A percentile compares a stretch with the other conserved stretches of the same genome.
phyloP scores from a whole-genome alignment of 2,888 invertebrate species.

The Pandemis cinnamomeana region DNA sequence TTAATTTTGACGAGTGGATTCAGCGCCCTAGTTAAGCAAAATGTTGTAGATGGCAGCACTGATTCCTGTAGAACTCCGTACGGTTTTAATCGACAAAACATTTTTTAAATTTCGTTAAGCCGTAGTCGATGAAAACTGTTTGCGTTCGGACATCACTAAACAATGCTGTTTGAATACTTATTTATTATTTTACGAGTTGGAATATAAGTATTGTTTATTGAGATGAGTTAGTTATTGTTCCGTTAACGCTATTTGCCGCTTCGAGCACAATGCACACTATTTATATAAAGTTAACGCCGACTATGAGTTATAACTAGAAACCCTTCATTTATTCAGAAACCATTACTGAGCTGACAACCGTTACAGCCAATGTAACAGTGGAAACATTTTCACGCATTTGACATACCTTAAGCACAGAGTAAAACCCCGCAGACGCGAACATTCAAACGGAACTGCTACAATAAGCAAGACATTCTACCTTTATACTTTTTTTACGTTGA shows the following conservation, averaged over 20 bases:
- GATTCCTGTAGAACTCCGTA: not conserved
- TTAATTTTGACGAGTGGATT: not conserved
- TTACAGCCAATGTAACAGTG: conserved; percentile 23
- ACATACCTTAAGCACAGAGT: conserved; percentile 17
- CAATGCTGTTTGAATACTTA: conserved; percentile 2
- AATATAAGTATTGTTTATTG: conserved; percentile 13
- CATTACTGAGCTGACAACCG: conserved; percentile 18
- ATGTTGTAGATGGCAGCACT: not conserved
- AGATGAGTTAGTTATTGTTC: conserved; percentile 10
- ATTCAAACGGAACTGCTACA: not conserved
- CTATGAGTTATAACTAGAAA: conserved; percentile 14
- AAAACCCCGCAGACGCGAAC: not conserved
- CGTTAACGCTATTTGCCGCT: not conserved
- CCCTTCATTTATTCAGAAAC: conserved; percentile 25
- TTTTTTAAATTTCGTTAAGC: not conserved
- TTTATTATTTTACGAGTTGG: conserved; percentile 10
- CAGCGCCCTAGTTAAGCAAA: not conserved
- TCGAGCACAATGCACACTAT: conserved; percentile 2
- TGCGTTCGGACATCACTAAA: not conserved
- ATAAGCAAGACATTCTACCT: not conserved
- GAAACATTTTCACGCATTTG: conserved; percentile 39
- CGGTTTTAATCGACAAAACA: not conserved
- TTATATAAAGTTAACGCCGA: not conserved
- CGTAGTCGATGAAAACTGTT: not conserved
- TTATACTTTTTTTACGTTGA: too few relatives aligned